phyloP scores from a whole-genome alignment of 2,113 vertebrate species.

The Grus americana region DNA sequence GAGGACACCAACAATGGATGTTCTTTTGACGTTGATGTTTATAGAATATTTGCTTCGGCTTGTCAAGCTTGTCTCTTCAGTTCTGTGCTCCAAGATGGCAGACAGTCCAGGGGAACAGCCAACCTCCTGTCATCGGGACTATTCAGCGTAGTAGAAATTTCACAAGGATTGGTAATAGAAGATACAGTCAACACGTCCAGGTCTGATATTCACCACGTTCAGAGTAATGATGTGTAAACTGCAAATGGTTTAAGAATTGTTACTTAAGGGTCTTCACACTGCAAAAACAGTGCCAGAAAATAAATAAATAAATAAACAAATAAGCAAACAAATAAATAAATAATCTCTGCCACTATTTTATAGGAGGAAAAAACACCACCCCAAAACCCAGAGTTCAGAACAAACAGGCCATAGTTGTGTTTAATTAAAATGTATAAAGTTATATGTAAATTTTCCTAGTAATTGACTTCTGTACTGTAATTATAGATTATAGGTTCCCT shows the following conservation, averaged over 20 bases:
- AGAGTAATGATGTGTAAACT: neutral
- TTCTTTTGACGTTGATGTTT: neutral
- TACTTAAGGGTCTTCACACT: neutral
- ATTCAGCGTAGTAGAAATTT: neutral
- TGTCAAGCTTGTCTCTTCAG: neutral
- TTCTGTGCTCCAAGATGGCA: neutral
- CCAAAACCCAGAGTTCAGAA: fast-evolving
- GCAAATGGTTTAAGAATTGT: neutral
- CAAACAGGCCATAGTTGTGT: neutral
- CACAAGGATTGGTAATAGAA: neutral
- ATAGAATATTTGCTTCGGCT: neutral
- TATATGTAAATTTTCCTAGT: neutral
- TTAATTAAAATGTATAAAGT: neutral
- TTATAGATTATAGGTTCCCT: neutral
- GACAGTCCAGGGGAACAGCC: neutral
- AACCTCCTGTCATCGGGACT: neutral
- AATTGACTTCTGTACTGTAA: neutral
- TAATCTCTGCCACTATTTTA: neutral
- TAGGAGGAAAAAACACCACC: neutral
- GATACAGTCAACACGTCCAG: neutral
- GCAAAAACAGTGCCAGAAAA: neutral
- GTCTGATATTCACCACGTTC: neutral
- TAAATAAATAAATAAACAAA: neutral
- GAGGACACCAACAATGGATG: neutral
- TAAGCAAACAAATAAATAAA: too few relatives aligned